Evolutionary conservation across 1,140 invertebrate genomes (phyloP).

Genomic region (Thaumatotibia leucotreta): DNA sequence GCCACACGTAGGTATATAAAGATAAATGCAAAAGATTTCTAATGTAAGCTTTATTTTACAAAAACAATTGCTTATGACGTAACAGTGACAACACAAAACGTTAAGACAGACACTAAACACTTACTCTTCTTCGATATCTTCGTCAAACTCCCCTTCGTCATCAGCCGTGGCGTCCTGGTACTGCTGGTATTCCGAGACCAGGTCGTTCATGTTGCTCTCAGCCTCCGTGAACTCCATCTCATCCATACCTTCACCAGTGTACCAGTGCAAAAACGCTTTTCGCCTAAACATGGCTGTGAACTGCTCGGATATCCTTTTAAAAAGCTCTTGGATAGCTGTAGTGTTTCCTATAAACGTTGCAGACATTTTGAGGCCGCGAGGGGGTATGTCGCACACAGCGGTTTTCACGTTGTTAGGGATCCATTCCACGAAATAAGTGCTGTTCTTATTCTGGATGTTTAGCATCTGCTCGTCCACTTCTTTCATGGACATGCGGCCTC

Average conservation of each 20-base stretch:
- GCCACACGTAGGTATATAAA: no score
- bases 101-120: neutral
- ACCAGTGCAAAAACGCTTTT: constrained; percentile 48
- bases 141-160: constrained; percentile 57
- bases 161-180: constrained; percentile 85
- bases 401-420: constrained; percentile 81
- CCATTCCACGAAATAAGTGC: constrained; percentile 84
- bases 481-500: constrained; percentile 89
- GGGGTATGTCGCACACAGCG: constrained; percentile 78
- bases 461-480: constrained; percentile 60
- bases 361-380: constrained; percentile 80
- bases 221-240: constrained; percentile 89
- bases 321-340: constrained; percentile 79
- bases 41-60: neutral
- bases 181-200: constrained; percentile 91
- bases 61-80: neutral
- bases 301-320: constrained; percentile 81
- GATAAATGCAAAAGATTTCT: neutral
- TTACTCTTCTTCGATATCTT: neutral
- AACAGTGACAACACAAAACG: neutral
- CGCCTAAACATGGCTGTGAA: constrained; percentile 87
- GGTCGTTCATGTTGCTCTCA: constrained; percentile 84
- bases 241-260: constrained; percentile 86
- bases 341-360: constrained; percentile 81
- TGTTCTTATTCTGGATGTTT: constrained; percentile 82